Conservation (phyloP, 1,140 invertebrate genomes). For the Drosophila mauritiana region DNA sequence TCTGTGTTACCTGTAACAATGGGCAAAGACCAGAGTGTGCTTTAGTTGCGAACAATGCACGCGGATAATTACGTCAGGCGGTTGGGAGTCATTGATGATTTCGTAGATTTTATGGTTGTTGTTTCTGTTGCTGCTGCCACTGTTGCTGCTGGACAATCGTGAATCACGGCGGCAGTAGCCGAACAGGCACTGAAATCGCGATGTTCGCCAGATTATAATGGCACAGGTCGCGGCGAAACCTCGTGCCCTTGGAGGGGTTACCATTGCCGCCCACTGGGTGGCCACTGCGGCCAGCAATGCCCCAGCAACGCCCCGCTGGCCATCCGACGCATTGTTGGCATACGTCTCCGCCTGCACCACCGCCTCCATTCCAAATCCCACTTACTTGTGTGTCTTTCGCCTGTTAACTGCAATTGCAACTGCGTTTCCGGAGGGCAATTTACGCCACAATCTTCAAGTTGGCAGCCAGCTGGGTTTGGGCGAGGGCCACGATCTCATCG, state of each 20-base stretch:
- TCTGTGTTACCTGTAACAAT: slow-evolving; percentile 36
- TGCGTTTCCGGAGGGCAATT: slow-evolving; percentile 40
- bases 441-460: slow-evolving; percentile 31
- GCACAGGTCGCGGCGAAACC: slow-evolving; percentile 49
- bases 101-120: background rate
- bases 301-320: slow-evolving; percentile 5
- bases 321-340: slow-evolving; percentile 1
- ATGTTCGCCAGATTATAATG: slow-evolving; percentile 43
- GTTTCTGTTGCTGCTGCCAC: slow-evolving; percentile 4
- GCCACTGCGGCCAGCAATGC: slow-evolving; percentile 6
- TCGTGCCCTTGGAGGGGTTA: slow-evolving; percentile 69
- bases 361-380: slow-evolving; percentile 2
- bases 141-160: slow-evolving; percentile 41
- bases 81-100: slow-evolving; percentile 4
- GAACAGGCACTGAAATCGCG: slow-evolving; percentile 42
- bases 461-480: slow-evolving; percentile 6
- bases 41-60: slow-evolving; percentile 42
- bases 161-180: slow-evolving; percentile 52
- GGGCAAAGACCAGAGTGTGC: slow-evolving; percentile 11
- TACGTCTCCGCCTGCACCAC: background rate
- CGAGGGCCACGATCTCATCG: background rate
- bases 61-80: slow-evolving; percentile 66
- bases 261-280: slow-evolving; percentile 41
- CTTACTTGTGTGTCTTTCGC: slow-evolving; percentile 26
- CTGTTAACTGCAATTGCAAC: slow-evolving; percentile 36